A percentile compares a stretch with the other conserved stretches of the same genome.
Conservation (phyloP, 35 echinoderm and acorn worm genomes). For the Ophioderma brevispina region DNA sequence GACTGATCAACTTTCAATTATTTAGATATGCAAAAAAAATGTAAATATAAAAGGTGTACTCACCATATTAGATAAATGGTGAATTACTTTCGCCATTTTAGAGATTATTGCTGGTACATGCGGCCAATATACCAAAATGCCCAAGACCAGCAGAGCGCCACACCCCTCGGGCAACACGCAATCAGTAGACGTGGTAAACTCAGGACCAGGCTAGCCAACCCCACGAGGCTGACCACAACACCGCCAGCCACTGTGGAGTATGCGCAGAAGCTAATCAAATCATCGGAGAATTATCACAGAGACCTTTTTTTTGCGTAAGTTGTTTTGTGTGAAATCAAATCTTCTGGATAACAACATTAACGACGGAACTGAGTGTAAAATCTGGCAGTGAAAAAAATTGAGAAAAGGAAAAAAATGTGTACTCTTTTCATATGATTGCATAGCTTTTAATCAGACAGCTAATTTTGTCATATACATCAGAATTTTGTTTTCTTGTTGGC, state of each 20-base stretch:
- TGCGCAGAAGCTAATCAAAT: slow-evolving; percentile 83
- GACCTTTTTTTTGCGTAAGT: slow-evolving; percentile 97
- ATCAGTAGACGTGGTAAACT: slow-evolving; percentile 80
- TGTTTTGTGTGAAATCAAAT: slow-evolving; percentile 8
- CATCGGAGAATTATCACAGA: slow-evolving; percentile 89
- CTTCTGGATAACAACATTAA: too few species aligned
- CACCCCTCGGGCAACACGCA: slow-evolving; percentile 86
- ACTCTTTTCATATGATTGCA: neutral
- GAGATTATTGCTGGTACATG: slow-evolving; percentile 98
- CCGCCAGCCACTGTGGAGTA: slow-evolving; percentile 86
- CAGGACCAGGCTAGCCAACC: slow-evolving; percentile 51
- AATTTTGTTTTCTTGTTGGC: too few species aligned
- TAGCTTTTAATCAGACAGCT: too few species aligned
- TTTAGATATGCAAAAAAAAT: too few species aligned
- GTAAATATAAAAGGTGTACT: too few species aligned
- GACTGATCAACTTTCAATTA: too few species aligned
- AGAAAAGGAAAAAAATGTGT: too few species aligned
- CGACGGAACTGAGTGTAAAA: too few species aligned
- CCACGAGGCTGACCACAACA: slow-evolving; percentile 49
- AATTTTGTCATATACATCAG: too few species aligned
- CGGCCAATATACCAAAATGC: slow-evolving; percentile 84
- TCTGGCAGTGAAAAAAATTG: too few species aligned
- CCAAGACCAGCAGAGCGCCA: slow-evolving; percentile 52
- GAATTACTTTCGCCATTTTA: too few species aligned
- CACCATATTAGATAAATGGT: too few species aligned